Evolutionary conservation across 2,797 vertebrate species (phyloP).

Genomic region (Sebastes glaucus): DNA sequence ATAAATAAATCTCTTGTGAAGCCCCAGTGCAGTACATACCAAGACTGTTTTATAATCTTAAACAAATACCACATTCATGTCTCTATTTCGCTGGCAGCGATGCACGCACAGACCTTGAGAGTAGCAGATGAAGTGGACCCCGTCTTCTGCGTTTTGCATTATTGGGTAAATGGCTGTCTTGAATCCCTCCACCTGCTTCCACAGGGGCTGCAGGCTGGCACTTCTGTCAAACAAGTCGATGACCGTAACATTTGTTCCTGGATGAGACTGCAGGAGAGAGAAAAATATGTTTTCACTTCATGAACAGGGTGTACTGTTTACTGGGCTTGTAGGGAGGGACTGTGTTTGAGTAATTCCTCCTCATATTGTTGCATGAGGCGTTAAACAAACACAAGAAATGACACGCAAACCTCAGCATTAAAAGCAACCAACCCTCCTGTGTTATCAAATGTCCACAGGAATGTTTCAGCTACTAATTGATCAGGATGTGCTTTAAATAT

Average conservation of each 20-base stretch:
- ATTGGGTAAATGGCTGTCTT: constrained; percentile 88
- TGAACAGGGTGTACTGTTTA: background rate
- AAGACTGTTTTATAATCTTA: background rate
- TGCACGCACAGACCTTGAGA: constrained; percentile 85
- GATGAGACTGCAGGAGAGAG: constrained; percentile 84
- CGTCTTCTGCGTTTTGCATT: constrained; percentile 88
- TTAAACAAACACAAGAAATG: background rate
- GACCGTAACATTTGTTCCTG: constrained; percentile 89
- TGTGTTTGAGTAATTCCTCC: background rate
- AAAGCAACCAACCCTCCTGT: background rate
- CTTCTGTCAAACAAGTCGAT: constrained; percentile 90
- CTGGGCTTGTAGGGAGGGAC: background rate
- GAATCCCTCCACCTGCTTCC: constrained; percentile 94
- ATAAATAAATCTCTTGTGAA: no score
- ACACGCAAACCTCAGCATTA: background rate
- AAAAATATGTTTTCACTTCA: background rate
- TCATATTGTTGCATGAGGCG: background rate
- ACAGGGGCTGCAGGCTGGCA: constrained; percentile 89
- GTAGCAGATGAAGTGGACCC: constrained; percentile 92
- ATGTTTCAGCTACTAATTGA: background rate
- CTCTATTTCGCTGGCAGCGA: background rate
- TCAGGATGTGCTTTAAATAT: constrained; percentile 24
- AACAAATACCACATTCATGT: constrained; percentile 17
- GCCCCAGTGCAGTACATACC: background rate
- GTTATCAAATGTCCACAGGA: background rate